phyloP scores from a whole-genome alignment of 2,113 vertebrate species.

The Procavia capensis region DNA sequence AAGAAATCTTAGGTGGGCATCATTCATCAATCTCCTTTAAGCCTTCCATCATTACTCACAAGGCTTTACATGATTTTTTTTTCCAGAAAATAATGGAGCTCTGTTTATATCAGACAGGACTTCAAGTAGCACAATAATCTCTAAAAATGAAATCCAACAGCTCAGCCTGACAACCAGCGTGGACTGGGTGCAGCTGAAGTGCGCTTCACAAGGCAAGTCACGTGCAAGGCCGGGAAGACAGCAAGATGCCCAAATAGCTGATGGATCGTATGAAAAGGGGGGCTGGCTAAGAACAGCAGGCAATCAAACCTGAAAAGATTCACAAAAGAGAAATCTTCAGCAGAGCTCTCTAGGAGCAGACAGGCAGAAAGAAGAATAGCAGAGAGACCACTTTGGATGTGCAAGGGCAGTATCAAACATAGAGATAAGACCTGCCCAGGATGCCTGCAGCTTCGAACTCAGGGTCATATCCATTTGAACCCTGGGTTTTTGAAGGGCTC shows the following conservation, averaged over 20 bases:
- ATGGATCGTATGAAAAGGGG: conserved; percentile 26
- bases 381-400: not conserved
- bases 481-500: conserved; percentile 28
- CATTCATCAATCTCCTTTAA: conserved; percentile 57
- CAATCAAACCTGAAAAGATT: conserved; percentile 39
- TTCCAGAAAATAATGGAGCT: conserved; percentile 11
- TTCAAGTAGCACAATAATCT: conserved; percentile 56
- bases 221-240: not conserved
- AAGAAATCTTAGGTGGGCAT: not conserved
- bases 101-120: conserved; percentile 66
- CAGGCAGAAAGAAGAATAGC: conserved; percentile 25
- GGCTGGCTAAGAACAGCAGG: conserved; percentile 28
- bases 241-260: conserved; percentile 65
- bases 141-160: conserved; percentile 70
- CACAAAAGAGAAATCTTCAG: conserved; percentile 42
- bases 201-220: conserved; percentile 63
- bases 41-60: conserved; percentile 5
- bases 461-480: not conserved
- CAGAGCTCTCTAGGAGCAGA: conserved; percentile 43
- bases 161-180: conserved; percentile 48
- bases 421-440: not conserved
- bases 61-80: not conserved
- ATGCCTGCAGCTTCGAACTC: not conserved
- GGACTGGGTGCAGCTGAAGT: conserved; percentile 41
- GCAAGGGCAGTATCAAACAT: not conserved